Evolutionary conservation across 2,113 vertebrate species (phyloP).

Genomic region (Bambusicola thoracicus): DNA sequence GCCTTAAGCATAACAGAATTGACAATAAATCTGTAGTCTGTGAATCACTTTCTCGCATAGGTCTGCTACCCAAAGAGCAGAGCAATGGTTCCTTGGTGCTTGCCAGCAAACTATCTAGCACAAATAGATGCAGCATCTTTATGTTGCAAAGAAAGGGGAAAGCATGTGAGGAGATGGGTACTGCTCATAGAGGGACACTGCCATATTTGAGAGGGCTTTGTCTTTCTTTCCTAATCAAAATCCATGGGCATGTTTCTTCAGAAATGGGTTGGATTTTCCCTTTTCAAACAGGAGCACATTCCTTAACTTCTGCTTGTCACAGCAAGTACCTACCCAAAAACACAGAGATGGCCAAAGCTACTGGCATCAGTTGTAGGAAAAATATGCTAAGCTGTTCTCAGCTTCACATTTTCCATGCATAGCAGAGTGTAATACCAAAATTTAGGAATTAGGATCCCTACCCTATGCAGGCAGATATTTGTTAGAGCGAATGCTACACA

Average conservation of each 20-base stretch:
- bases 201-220: background rate
- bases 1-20: slow-evolving; percentile 78
- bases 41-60: slow-evolving; percentile 41
- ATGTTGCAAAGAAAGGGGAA: background rate
- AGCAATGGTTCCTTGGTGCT: background rate
- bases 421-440: background rate
- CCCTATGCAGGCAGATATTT: background rate
- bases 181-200: background rate
- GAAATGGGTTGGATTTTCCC: background rate
- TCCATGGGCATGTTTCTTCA: rapidly evolving
- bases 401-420: background rate
- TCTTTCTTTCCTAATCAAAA: background rate
- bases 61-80: slow-evolving; percentile 16
- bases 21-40: slow-evolving; percentile 69
- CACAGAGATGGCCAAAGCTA: background rate
- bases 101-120: background rate
- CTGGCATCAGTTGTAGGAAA: background rate
- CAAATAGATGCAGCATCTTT: background rate
- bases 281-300: background rate
- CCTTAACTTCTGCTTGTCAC: background rate
- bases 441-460: background rate
- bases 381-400: background rate
- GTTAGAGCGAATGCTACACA: background rate
- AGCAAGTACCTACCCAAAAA: background rate
- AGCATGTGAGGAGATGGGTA: background rate